Conservation (phyloP, 2,888 invertebrate species). For the Troides oblongomaculatus region DNA sequence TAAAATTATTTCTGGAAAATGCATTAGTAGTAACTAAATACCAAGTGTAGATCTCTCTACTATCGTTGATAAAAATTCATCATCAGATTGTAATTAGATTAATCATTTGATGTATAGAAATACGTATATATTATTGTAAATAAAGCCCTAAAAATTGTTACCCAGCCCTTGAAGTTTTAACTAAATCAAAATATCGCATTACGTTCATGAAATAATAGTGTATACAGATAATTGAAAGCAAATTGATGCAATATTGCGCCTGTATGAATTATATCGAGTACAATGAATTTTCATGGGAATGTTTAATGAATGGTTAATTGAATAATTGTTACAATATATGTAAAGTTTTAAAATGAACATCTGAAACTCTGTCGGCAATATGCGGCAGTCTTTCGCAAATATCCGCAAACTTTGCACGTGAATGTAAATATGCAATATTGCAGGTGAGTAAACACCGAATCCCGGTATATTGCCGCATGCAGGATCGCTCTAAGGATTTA, state of each 20-base stretch:
- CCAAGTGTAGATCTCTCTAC: no score
- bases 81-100: no score
- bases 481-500: conserved; percentile 7
- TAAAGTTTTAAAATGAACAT: conserved; percentile 11
- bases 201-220: not conserved
- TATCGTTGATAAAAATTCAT: no score
- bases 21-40: no score
- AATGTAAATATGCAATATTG: conserved; percentile 30
- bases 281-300: conserved; percentile 4
- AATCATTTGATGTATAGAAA: no score
- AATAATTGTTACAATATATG: conserved; percentile 7
- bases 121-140: no score
- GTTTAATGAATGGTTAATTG: not conserved
- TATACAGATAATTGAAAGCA: not conserved
- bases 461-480: conserved; percentile 25
- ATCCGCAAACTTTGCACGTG: conserved; percentile 22
- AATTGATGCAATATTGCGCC: not conserved
- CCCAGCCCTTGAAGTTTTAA: not conserved
- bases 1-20: no score
- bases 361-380: conserved; percentile 9
- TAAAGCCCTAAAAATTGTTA: no score
- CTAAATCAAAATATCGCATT: not conserved
- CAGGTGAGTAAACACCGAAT: conserved; percentile 27
- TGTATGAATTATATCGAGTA: not conserved
- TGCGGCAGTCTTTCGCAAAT: conserved; percentile 16